Base-by-base conservation (phyloP, 2,113 vertebrate species). In the Caretta caretta region DNA sequence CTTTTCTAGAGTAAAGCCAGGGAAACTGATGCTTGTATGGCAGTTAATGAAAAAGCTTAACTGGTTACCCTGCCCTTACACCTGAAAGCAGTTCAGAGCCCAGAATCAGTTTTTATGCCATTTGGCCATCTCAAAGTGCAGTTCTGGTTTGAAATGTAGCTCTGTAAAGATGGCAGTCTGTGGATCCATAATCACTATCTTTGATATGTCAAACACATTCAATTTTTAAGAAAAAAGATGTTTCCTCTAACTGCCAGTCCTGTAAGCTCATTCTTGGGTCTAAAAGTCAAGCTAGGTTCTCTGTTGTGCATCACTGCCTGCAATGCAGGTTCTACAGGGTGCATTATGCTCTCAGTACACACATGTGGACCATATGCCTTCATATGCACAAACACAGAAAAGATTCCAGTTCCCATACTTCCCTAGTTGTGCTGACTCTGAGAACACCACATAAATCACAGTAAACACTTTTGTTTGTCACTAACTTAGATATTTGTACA, bases 291-390 rank as follows among this genome's bases (percentile, higher is more conserved):
- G 27, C 35, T 87, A 57, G 86, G 72, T 54, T 88, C 78, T 84
- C 89, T 92, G 78, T 62, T 91, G 91, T 96, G 80, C 57, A 84
- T 78, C 84, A 46, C 62, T 53, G 53, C 84, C 90, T 56, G 87
- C 51, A 96, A 88, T 72, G 91, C 54, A 90, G 56, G 38, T 80
- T 92, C 80, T 89, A 22, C 89, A 95, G 88, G 84, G 78, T 94
- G 69, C 57, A 94, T 57, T 90, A 89, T 87, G 51, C 56, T 19
- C n/a, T 91, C 62, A 65, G 57, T 88, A 22, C 50, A 90, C n/a
- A 87, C 51, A 49, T 27, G 42, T 8, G 14, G 69, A 38, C 38
- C 38, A 38, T 75, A n/a, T 75, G 38, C 10, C 8, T 5, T 38
- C n/a, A 75, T 75, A n/a, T 69, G 25, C 35, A 14, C 19, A 42